A percentile compares a stretch with the other conserved stretches of the same genome.
These are phyloP conservation scores for Leptothorax acervorum DNA, from an alignment of 2,888 invertebrate species.

Conservation along the genomic window DNA sequence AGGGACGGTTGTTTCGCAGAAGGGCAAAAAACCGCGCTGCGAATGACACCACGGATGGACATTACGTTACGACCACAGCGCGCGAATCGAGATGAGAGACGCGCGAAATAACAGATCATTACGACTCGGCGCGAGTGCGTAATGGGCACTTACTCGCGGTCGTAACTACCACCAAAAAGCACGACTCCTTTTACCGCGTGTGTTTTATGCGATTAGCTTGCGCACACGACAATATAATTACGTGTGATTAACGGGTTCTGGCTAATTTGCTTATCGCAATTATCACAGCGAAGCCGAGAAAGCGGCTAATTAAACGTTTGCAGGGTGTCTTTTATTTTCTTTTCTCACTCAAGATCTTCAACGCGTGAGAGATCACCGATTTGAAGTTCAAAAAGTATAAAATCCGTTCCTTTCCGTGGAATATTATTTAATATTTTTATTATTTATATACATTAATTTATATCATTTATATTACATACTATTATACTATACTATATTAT, in stretches of 20 bases:
- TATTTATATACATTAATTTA: not conserved
- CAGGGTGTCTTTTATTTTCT: not conserved
- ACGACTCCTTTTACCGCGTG: not conserved
- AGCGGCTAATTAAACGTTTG: constrained; percentile 1
- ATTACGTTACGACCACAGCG: not conserved
- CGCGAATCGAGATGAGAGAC: not conserved
- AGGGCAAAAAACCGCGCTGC: not conserved
- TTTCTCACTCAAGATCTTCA: too few relatives aligned
- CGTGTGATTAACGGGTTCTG: constrained; percentile 1
- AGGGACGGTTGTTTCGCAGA: too few relatives aligned
- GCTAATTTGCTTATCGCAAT: constrained; percentile 29
- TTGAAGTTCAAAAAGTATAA: not conserved
- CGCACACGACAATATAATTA: constrained; percentile 13
- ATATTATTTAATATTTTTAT: not conserved
- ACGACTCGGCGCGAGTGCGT: constrained; percentile 11
- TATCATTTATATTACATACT: not conserved
- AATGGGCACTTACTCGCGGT: not conserved
- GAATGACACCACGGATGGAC: not conserved
- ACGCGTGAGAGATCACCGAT: not conserved
- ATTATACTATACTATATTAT: not conserved
- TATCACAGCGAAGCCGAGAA: not conserved
- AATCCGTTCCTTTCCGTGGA: not conserved
- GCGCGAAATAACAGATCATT: constrained; percentile 34
- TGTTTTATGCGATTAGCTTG: constrained; percentile 17
- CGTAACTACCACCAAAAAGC: constrained; percentile 17